Percentiles rank a stretch among this genome's conserved stretches.
Evolutionary conservation across 2,888 invertebrate genomes (phyloP).

Genomic region (Ptilodon capucinus): DNA sequence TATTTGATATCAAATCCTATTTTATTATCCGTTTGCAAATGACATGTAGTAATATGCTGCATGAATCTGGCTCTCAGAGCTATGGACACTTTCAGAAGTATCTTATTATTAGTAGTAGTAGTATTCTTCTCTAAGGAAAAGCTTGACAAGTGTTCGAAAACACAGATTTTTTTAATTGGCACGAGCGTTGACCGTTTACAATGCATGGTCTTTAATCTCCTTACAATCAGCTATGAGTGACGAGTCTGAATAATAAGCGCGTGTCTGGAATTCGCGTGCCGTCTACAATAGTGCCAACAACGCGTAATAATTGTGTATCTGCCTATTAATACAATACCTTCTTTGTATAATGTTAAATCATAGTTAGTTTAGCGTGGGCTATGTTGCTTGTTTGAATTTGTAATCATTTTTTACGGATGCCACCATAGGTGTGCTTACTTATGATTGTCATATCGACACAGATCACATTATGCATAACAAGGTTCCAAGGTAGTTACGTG

Average conservation of each 20-base stretch:
- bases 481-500: too few species aligned
- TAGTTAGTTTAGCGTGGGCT: not conserved
- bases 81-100: too few species aligned
- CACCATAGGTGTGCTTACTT: not conserved
- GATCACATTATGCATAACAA: too few species aligned
- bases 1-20: too few species aligned
- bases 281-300: slow-evolving; percentile 23
- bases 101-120: too few species aligned
- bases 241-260: slow-evolving; percentile 22
- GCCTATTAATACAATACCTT: not conserved
- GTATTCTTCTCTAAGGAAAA: too few species aligned
- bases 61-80: too few species aligned
- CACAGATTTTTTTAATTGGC: too few species aligned
- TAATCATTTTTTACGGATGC: not conserved
- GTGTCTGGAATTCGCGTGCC: slow-evolving; percentile 17
- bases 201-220: slow-evolving; percentile 16
- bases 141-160: too few species aligned
- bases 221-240: slow-evolving; percentile 8
- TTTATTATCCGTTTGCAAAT: too few species aligned
- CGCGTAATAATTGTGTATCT: slow-evolving; percentile 9
- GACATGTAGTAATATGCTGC: too few species aligned
- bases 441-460: too few species aligned
- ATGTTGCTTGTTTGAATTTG: not conserved
- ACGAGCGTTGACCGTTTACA: slow-evolving; percentile 17
- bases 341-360: not conserved